Base-by-base conservation (phyloP, 92 coral and sea anemone species). In the Epizoanthus rinbou region DNA sequence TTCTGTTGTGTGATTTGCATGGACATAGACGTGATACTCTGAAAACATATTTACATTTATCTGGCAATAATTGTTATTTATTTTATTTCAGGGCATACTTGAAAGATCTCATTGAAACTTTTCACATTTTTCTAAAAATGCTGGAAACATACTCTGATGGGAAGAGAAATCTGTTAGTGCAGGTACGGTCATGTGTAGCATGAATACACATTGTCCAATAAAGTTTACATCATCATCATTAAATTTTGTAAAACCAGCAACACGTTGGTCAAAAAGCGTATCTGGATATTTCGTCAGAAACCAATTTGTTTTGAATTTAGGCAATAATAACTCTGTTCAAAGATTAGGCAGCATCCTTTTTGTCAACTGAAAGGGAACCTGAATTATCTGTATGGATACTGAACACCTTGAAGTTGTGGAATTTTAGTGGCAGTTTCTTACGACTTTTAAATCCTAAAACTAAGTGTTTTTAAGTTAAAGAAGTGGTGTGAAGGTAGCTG, bases 101-200 rank as follows among this genome's bases (percentile, higher is more conserved):
- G 31, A 81, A 93, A 69, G 98, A 96, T 80, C 81, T 96, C 74
- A 87, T 94, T 14, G 99, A 94, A 86, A 92, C 99, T 9, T 96
- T 96, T 70, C 98, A 94, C 76, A 84, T 94, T 68, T 96, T 94
- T 78, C 86, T 96, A 45, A 96, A 96, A 86, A 85, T 96, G 93
- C 91, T 96, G 6, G 98, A 96, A 64, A 83, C 76, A 37, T 94
- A 90, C 86, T 94, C 98, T 60, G 64, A 91, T 52, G 95, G 93
- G 15, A 96, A 92, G 73, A 70, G 74, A 35, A 98, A 94, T 76
- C 69, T 96, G 10, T 79, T 96, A 41, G 97, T 96, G 10, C 94
- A 96, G 95, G 99, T 96, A 87, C 25, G 73, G 14, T 5, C 5
- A 23, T 63, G 8, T 47, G 15, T 47, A 47, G 54, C 5, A 45